Evolutionary conservation across 2,113 vertebrate genomes (phyloP).

Genomic region (Chaetodon trifascialis): DNA sequence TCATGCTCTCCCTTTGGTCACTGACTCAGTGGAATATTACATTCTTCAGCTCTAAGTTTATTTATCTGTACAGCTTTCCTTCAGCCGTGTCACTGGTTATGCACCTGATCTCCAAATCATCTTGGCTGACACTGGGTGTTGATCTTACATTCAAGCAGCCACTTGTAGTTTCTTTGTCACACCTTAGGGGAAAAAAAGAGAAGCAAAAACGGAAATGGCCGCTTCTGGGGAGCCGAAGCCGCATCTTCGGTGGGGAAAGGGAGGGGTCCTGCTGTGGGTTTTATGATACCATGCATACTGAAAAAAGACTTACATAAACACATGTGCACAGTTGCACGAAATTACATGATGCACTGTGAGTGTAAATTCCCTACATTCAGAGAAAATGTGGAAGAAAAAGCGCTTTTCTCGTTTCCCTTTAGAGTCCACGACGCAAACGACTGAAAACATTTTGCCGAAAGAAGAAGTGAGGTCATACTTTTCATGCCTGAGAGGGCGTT

Average conservation of each 20-base stretch:
- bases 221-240: background rate
- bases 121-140: slow-evolving; percentile 22
- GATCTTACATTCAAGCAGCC: background rate
- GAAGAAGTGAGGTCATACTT: slow-evolving; percentile 67
- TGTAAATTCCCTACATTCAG: background rate
- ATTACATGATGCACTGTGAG: background rate
- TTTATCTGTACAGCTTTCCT: background rate
- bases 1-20: background rate
- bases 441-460: slow-evolving; percentile 25
- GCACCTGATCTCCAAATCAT: background rate
- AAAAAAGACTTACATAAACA: background rate
- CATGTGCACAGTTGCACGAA: background rate
- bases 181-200: background rate
- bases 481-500: background rate
- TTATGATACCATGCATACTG: background rate
- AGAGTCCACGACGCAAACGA: background rate
- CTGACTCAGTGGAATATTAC: background rate
- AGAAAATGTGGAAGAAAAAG: background rate
- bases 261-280: slow-evolving; percentile 48
- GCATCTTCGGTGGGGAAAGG: slow-evolving; percentile 18
- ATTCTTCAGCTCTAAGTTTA: background rate
- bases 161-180: slow-evolving; percentile 25
- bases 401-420: slow-evolving; percentile 30
- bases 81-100: background rate
- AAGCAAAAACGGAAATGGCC: slow-evolving; percentile 48